Evolutionary conservation across 2,113 vertebrate species (phyloP), one percentile per base, ranked within the genome.

Genomic region (Tychaedon coryphoeus): DNA sequence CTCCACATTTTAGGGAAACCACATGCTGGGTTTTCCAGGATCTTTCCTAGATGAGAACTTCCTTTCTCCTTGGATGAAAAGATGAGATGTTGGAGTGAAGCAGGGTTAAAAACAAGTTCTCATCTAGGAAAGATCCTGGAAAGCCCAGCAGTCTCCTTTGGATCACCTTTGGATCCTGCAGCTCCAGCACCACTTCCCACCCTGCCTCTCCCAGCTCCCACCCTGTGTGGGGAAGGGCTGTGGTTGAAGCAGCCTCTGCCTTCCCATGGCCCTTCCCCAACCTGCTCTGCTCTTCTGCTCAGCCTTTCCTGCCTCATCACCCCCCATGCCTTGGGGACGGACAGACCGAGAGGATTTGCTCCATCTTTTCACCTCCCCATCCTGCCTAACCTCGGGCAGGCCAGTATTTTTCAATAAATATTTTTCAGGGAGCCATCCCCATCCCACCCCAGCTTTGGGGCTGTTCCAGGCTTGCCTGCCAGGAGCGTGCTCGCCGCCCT

Each of bases 211-310:
- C 50, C 11, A 0, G 36, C 40, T 71, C 61, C 69, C 5, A 2
- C 9, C 29, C 9, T 0, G 0, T 2, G 19, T 2, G 1, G 73
- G 73, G 73, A 54, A 69, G 12, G 36, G n/a, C 65, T 81, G 78
- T 0, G 19, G 1, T 28, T 12, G 9, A 13, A 86, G 53, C 76
- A 80, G 26, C 50, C 54, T 86, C 91, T 80, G 91, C 86, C 93
- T 92, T 94, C 95, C 93, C 95, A 87, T 91, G 92, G 75, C 95
- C 89, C 87, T 87, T 80, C 84, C 45, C 50, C 9, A 76, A 85
- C 92, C 95, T 89, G 80, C 84, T 83, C 50, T 28, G 61, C 74
- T 28, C 28, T 14, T 62, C 61, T 82, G 66, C 75, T 88, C 57
- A 2, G 61, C 5, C 0, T 83, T 96, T 93, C 88, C 94, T 91